Percentiles rank a stretch among this genome's conserved stretches.
Conservation (phyloP, 1,140 invertebrate genomes). For the Sitophilus oryzae region DNA sequence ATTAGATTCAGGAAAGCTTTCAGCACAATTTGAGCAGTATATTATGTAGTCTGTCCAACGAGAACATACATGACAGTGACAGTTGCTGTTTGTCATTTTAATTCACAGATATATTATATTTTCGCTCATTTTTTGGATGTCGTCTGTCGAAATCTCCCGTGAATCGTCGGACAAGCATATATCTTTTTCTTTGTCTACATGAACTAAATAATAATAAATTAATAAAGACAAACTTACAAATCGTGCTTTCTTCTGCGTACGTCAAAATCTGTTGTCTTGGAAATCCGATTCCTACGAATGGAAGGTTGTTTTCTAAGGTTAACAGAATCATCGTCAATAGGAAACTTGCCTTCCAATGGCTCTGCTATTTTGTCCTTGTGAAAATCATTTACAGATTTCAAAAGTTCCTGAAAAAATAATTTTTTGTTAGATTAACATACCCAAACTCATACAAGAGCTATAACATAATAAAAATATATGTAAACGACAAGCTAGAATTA, state of each 20-base stretch:
- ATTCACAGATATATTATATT: too few species aligned
- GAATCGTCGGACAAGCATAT: too few species aligned
- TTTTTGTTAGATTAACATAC: background rate
- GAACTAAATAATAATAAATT: too few species aligned
- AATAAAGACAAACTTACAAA: slow-evolving; percentile 3
- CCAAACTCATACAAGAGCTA: too few species aligned
- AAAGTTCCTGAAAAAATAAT: slow-evolving; percentile 17
- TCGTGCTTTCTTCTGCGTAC: slow-evolving; percentile 1
- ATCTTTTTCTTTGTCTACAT: too few species aligned
- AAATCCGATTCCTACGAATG: slow-evolving; percentile 12
- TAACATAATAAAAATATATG: background rate
- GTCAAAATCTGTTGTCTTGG: slow-evolving; percentile 27
- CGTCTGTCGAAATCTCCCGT: too few species aligned
- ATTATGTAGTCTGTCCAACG: too few species aligned
- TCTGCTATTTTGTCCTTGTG: slow-evolving; percentile 3
- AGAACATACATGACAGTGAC: too few species aligned
- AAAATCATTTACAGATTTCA: slow-evolving; percentile 19
- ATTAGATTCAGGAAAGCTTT: too few species aligned
- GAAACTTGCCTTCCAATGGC: slow-evolving; percentile 15
- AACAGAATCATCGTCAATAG: slow-evolving; percentile 13
- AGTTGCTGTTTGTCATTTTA: too few species aligned
- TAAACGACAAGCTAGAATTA: background rate
- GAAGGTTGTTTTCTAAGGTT: slow-evolving; percentile 10
- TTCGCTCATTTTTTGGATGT: too few species aligned
- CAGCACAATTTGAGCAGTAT: too few species aligned